Conservation (phyloP, 2,113 vertebrate genomes). For the Pyxicephalus adspersus region DNA sequence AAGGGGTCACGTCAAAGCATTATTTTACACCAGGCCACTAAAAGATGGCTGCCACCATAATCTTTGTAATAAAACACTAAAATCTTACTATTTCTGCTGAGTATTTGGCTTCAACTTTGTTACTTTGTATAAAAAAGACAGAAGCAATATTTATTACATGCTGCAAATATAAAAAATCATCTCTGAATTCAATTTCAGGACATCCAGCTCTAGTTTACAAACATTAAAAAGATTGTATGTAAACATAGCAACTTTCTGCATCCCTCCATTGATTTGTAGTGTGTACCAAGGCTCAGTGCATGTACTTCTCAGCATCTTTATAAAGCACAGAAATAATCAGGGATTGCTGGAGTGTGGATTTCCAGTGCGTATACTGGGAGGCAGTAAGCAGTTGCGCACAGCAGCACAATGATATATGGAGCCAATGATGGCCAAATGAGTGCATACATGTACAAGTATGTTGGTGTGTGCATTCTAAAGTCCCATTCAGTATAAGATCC, state of each 20-base stretch:
- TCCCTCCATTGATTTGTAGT: no score
- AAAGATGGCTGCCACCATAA: constrained; percentile 22
- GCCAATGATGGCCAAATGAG: neutral
- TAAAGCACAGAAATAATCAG: no score
- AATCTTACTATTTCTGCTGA: neutral
- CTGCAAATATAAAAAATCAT: no score
- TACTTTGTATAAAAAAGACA: neutral
- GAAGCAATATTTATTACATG: no score
- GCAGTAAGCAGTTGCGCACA: constrained; percentile 26
- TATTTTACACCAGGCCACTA: constrained; percentile 3
- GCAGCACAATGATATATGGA: constrained; percentile 31
- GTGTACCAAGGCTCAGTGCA: no score
- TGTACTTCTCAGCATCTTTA: no score
- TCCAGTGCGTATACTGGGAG: neutral
- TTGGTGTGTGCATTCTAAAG: neutral
- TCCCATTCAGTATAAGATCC: no score
- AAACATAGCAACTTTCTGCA: no score
- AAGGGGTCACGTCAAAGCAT: neutral
- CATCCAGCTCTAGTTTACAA: no score
- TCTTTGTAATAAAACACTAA: neutral
- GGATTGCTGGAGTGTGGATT: neutral
- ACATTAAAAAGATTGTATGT: no score
- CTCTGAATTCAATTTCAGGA: no score
- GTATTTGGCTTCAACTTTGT: neutral
- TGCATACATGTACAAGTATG: neutral